Base-by-base conservation (phyloP, 2,113 vertebrate genomes). In the Tupaia tana region DNA sequence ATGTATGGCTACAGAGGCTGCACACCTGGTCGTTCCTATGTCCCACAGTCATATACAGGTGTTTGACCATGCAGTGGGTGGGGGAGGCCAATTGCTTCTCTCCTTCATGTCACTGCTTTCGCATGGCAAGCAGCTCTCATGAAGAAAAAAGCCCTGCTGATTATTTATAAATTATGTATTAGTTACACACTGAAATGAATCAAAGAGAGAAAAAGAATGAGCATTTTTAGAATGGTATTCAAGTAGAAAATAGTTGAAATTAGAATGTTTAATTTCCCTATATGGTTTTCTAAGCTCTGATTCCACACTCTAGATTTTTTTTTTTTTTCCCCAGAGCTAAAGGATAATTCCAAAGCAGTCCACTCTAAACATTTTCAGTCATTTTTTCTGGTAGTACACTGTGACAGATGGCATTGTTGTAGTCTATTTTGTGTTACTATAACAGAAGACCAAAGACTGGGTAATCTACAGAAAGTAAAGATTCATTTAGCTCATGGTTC, bases 221-320 rank as follows among this genome's bases (percentile, higher is more conserved):
- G 10, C 59, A 80, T 31, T 67, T n/a, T 8, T 4, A 54, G 43
- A 78, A 27, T 69, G 7, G 29, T 83, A 71, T 61, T 52, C 4
- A 43, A 16, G 29, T 89, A 86, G 75, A 59, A 90, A 86, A 81
- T 0, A 75, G 29, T 79, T 86, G 18, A 91, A 86, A 63, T 73
- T n/a, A n/a, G 34, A 8, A 69, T 79, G 2, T 43, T 78, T 1
- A 3, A 9, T 56, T 58, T 52, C 27, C n/a, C 13, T 71, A 6
- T 15, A 31, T 31, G 20, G 6, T 29, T 78, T 86, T 71, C 11
- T 69, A 81, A 61, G 9, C 10, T 71, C 12, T 31, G n/a, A 0
- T 78, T 75, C 31, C 66, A 27, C 11, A 71, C 43, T 75, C 4
- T 58, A 71, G 4, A 27, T 27, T 29, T 8, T 58, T 74, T 43